Base-by-base conservation (phyloP, 2,888 invertebrate species). In the Tetragnatha montana region DNA sequence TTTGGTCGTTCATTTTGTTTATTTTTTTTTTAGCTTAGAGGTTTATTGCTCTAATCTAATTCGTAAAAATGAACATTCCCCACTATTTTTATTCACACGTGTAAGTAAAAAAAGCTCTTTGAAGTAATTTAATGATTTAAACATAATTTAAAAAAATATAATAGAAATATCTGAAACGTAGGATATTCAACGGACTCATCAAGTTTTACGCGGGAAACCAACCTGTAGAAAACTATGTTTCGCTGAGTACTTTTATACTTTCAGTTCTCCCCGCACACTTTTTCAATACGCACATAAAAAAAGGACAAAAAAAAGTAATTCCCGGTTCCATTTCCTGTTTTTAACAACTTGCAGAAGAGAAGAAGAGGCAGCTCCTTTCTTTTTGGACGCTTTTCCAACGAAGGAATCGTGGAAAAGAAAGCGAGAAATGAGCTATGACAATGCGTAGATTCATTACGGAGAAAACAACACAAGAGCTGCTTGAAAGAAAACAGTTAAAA, bases 371-470 rank as follows among this genome's bases (percentile, higher is more conserved):
- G 22, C 60, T 22, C 17, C 22, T 21, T 74, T 82, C 73, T 71
- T 79, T 51, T 10, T 22, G n/a, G 21, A 60, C 8, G 10, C 78
- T 22, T 60, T 60, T 22, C 22, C 22, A 3, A 12, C 50, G 21
- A 71, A 51, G 82, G 74, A 74, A 82, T 74, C 35, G 50, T 70
- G 10, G 8, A 35, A 74, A 74, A 82, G 51, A 74, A 82, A 82
- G 73, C 22, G 82, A 74, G 50, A 82, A 73, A 47, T 51, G 81
- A 81, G 70, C 71, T 49, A 71, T 10, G 51, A 74, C 73, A n/a
- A 73, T 51, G 69, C 60, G 35, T 50, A 74, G 73, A 82, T 82
- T 74, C 74, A 82, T 74, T 82, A 74, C 82, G 51, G 60, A 21
- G 82, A 74, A 74, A 22, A 1, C n/a, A 74, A 22, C n/a, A 51